phyloP scores from a whole-genome alignment of 2,888 invertebrate species.

The Teinopalpus imperialis region DNA sequence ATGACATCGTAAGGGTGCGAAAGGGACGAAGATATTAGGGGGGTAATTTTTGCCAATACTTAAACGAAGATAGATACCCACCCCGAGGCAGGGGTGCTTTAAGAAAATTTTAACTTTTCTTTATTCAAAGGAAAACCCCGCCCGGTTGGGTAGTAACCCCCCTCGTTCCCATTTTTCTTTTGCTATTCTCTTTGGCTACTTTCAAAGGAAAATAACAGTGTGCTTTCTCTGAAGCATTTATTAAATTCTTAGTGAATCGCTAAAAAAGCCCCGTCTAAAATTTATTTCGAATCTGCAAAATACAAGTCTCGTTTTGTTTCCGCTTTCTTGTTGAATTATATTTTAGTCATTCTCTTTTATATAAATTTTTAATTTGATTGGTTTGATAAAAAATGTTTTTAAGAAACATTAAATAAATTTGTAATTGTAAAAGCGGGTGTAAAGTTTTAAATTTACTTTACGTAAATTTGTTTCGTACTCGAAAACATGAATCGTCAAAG shows the following conservation, averaged over 20 bases:
- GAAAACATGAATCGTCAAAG: no score
- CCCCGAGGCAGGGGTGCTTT: constrained; percentile 58
- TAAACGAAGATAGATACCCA: constrained; percentile 77
- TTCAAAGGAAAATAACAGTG: constrained; percentile 73
- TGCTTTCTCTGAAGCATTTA: constrained; percentile 71
- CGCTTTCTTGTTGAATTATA: constrained; percentile 17
- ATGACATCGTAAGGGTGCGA: constrained; percentile 60
- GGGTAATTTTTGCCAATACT: constrained; percentile 79
- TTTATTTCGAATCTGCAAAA: constrained; percentile 23
- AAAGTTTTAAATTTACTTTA: no score
- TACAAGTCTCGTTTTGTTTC: constrained; percentile 25
- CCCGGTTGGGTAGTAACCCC: constrained; percentile 35
- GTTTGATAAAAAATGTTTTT: no score
- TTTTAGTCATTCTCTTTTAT: constrained; percentile 26
- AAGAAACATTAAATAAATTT: no score
- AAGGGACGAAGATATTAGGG: constrained; percentile 49
- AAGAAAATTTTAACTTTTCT: constrained; percentile 82
- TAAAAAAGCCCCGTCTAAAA: constrained; percentile 21
- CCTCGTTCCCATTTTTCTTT: constrained; percentile 64
- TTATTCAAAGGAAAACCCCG: constrained; percentile 64
- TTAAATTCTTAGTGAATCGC: constrained; percentile 57
- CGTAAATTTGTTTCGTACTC: no score
- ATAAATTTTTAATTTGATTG: no score
- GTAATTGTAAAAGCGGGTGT: no score
- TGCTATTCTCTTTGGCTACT: constrained; percentile 74